Evolutionary conservation across 2,797 vertebrate species (phyloP).

Genomic region (Sparus aurata): DNA sequence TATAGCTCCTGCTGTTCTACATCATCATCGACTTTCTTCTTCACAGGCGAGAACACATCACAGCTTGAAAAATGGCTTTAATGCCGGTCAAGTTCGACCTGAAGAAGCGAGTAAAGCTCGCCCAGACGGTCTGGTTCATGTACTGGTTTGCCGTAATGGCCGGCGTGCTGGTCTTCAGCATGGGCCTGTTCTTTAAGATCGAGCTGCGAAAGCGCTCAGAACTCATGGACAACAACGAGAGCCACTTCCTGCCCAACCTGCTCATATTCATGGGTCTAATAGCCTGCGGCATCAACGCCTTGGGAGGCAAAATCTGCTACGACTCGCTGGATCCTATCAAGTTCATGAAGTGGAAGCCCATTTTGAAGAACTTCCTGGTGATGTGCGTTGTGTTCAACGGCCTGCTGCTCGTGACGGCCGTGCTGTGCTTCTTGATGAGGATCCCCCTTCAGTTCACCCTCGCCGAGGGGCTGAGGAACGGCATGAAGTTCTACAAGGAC

Average conservation of each 20-base stretch:
- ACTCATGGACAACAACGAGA: constrained; percentile 97
- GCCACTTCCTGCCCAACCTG: constrained; percentile 97
- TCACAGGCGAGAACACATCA: constrained; percentile 44
- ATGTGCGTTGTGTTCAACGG: constrained; percentile 89
- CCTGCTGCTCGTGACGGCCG: constrained; percentile 86
- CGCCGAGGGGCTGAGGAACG: constrained; percentile 91
- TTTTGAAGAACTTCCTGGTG: constrained; percentile 91
- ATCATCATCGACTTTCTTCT: constrained; percentile 28
- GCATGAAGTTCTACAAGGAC: constrained; percentile 97
- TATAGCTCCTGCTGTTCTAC: constrained; percentile 25
- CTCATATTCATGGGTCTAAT: constrained; percentile 92
- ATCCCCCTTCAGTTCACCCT: constrained; percentile 94
- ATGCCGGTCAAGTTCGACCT: constrained; percentile 95
- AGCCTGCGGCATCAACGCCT: constrained; percentile 90
- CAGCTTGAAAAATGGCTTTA: constrained; percentile 89
- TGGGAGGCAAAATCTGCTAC: constrained; percentile 97
- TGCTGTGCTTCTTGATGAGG: constrained; percentile 92
- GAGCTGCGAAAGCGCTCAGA: constrained; percentile 97
- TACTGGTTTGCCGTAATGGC: constrained; percentile 97
- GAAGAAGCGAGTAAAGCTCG: constrained; percentile 96
- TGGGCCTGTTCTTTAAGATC: constrained; percentile 97
- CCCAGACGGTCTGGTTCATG: constrained; percentile 97
- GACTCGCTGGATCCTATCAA: constrained; percentile 95
- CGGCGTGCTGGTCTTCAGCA: constrained; percentile 92
- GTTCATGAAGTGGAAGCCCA: constrained; percentile 92